These are phyloP conservation scores for Caenorhabditis zanzibari DNA, from an alignment of 2,888 invertebrate genomes.

Conservation along the genomic window DNA sequence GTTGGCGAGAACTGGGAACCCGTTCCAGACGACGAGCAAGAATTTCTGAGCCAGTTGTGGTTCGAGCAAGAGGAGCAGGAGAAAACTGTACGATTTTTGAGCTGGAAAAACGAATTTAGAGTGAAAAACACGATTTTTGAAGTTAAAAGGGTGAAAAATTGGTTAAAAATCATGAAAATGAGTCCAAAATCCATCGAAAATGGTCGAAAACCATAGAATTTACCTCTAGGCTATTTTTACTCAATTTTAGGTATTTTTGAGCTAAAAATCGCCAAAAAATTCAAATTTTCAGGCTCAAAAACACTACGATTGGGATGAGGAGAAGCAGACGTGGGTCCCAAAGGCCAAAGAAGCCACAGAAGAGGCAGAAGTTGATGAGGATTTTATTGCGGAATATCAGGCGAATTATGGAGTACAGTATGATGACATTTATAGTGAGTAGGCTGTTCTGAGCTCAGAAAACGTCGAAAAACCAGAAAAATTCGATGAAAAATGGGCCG, in stretches of 20 bases:
- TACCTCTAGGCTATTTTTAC: too few species aligned
- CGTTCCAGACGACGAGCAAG: slow-evolving; percentile 67
- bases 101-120: not conserved
- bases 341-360: slow-evolving; percentile 78
- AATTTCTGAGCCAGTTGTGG: slow-evolving; percentile 77
- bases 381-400: slow-evolving; percentile 96
- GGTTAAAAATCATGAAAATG: too few species aligned
- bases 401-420: slow-evolving; percentile 88
- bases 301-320: slow-evolving; percentile 90
- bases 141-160: not conserved
- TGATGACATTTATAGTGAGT: slow-evolving; percentile 66
- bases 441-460: not conserved
- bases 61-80: slow-evolving; percentile 73
- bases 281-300: slow-evolving; percentile 40
- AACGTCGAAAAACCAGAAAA: slow-evolving; percentile 57
- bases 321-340: slow-evolving; percentile 96
- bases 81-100: slow-evolving; percentile 47
- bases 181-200: not conserved
- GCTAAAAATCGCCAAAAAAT: not conserved
- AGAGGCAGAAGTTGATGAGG: slow-evolving; percentile 91
- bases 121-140: not conserved
- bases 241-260: too few species aligned
- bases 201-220: too few species aligned
- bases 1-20: slow-evolving; percentile 72
- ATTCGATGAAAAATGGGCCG: slow-evolving; percentile 75